Percentiles rank a stretch among this genome's conserved stretches.
These are phyloP conservation scores for Amphiprion clarkii DNA, from an alignment of 2,797 vertebrate genomes.

Conservation along the genomic window DNA sequence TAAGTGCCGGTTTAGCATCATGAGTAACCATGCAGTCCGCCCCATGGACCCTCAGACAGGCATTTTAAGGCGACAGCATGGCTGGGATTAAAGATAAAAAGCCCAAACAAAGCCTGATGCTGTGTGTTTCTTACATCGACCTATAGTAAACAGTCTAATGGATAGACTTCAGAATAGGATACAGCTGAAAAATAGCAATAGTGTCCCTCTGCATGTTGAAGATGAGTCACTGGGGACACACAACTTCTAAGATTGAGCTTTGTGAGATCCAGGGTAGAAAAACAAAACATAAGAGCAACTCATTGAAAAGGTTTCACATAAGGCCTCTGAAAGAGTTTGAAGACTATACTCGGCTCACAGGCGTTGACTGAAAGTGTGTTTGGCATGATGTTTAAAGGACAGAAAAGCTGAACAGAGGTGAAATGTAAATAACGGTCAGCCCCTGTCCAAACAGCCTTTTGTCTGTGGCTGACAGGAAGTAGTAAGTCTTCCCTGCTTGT, in stretches of 20 bases:
- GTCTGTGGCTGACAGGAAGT: conserved; percentile 66
- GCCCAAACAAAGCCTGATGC: conserved; percentile 67
- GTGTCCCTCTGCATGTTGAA: conserved; percentile 42
- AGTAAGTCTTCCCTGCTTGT: conserved; percentile 69
- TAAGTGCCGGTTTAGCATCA: conserved; percentile 68
- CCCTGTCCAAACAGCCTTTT: conserved; percentile 63
- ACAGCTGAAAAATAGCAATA: conserved; percentile 41
- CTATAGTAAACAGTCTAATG: conserved; percentile 64
- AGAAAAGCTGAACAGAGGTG: conserved; percentile 51
- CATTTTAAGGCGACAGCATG: conserved; percentile 64
- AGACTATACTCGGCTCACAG: conserved; percentile 8
- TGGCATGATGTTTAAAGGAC: conserved; percentile 48
- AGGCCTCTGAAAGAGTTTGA: conserved; percentile 34
- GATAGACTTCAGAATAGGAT: conserved; percentile 52
- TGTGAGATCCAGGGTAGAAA: conserved; percentile 32
- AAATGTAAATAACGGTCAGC: conserved; percentile 67
- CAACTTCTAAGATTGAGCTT: conserved; percentile 14
- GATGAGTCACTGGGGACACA: conserved; percentile 36
- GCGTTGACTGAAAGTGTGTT: conserved; percentile 34
- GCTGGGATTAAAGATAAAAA: conserved; percentile 73
- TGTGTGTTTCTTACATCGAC: conserved; percentile 45
- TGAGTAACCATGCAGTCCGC: conserved; percentile 53
- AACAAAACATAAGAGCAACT: conserved; percentile 26
- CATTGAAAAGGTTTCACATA: conserved; percentile 1
- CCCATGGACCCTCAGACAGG: conserved; percentile 66